Percentiles rank a stretch among this genome's conserved stretches.
These are phyloP conservation scores for Fringilla coelebs DNA, from an alignment of 2,797 vertebrate genomes.

Conservation along the genomic window DNA sequence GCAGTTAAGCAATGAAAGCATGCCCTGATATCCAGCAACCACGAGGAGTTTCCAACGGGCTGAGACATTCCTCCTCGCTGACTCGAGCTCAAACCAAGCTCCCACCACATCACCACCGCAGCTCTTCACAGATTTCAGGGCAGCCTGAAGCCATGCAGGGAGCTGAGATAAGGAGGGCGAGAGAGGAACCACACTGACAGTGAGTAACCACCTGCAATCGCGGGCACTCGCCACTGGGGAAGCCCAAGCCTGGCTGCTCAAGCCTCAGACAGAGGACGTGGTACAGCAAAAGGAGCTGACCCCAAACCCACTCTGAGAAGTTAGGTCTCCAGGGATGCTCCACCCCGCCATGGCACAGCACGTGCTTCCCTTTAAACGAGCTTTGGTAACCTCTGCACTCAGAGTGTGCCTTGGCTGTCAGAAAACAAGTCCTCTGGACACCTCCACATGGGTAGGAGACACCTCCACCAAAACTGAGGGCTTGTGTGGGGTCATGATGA, in stretches of 20 bases:
- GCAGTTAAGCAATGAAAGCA: background rate
- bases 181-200: background rate
- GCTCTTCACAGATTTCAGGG: background rate
- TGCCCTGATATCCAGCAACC: accelerated
- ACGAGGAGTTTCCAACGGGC: accelerated
- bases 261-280: background rate
- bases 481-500: accelerated
- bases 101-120: background rate
- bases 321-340: background rate
- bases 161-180: slow-evolving; percentile 28
- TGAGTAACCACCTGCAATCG: slow-evolving; percentile 22
- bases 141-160: background rate
- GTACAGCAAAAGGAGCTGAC: background rate
- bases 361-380: accelerated
- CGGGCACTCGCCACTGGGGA: background rate
- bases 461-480: background rate
- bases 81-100: background rate
- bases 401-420: background rate
- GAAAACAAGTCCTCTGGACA: accelerated
- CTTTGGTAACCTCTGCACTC: background rate
- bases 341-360: background rate
- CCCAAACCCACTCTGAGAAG: background rate
- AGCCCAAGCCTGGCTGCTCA: background rate
- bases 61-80: background rate
- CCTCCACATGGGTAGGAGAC: accelerated